Base-by-base conservation (phyloP, 2,888 invertebrate genomes). In the Acanthoscelides obtectus region DNA sequence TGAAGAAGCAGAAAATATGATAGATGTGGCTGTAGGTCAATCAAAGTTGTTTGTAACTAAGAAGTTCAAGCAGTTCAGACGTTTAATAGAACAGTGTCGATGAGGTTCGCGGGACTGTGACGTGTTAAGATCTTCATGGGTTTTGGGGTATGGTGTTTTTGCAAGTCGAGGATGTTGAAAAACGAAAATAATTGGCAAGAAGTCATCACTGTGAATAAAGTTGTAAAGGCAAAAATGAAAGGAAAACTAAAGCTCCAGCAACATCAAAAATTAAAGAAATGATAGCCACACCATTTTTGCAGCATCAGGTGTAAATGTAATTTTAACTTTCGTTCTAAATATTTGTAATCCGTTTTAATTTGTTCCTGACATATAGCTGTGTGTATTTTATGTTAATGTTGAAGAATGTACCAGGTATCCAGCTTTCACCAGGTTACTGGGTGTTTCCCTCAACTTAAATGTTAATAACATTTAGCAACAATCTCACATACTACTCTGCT, bases 111-210 rank as follows among this genome's bases (percentile, higher is more conserved):
- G 87, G 88, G 75, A 84, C 88, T 12, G 88, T 92, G 66, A 90
- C 89, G 0, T 88, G 89, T 72, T 88, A 89, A 5, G 96, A 96
- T 86, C 87, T 96, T 71, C 92, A 91, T 78, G 95, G 95, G 22
- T 96, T 95, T 86, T 96, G 95, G 95, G 95, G 95, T 80, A 92
- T 94, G 91, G 90, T 94, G 64, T 90, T 89, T 77, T 90, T 94
- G 84, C 94, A 95, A 87, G 89, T 93, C 0, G 90, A 89, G 70
- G 90, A 93, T 78, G 87, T 93, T 2, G 88, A 91, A 79, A 84
- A 88, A 79, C 84, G 79, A 80, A 0, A 86, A 87, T 20, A 73
- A 77, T 73, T 90, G 91, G 91, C 80, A 83, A 20, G 89, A 89
- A 73, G 17, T 45, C 45, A 74, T 84, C 67, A 81, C 83, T 0